A percentile compares a stretch with the other conserved stretches of the same genome.
Evolutionary conservation across 2,113 vertebrate genomes (phyloP).

Genomic region (Maccullochella peelii): DNA sequence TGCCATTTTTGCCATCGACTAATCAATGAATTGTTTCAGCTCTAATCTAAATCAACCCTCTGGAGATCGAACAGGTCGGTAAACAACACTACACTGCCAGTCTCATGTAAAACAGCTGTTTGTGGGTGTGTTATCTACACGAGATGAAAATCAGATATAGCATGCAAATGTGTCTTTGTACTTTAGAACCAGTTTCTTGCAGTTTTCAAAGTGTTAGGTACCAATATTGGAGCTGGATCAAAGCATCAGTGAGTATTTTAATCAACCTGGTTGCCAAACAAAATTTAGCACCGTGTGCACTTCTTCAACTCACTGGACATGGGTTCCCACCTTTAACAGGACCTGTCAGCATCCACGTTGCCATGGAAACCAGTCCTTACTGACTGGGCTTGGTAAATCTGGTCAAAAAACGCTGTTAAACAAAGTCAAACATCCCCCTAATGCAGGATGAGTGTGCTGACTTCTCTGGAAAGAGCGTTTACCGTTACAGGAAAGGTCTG

Average conservation of each 20-base stretch:
- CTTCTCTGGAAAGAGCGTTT: not conserved
- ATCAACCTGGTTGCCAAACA: not conserved
- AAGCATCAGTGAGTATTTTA: not conserved
- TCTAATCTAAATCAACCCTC: not conserved
- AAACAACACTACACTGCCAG: not conserved
- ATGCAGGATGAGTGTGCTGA: not conserved
- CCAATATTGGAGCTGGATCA: not conserved
- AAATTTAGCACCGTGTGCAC: not conserved
- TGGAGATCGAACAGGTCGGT: not conserved
- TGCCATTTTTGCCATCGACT: not conserved
- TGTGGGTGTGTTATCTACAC: not conserved
- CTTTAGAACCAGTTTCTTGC: not conserved
- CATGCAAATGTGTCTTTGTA: not conserved
- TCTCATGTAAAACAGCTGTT: not conserved
- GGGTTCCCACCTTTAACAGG: not conserved
- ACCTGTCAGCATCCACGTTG: slow-evolving; percentile 47
- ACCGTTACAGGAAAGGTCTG: slow-evolving; percentile 11
- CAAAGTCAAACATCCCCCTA: not conserved
- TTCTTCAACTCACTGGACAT: not conserved
- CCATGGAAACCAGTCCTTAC: slow-evolving; percentile 49
- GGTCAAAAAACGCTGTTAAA: not conserved
- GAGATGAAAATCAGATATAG: not conserved
- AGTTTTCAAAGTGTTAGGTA: not conserved
- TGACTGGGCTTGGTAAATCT: no score
- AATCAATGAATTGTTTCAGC: not conserved